A percentile compares a stretch with the other conserved stretches of the same genome.
Conservation (phyloP, 2,888 invertebrate genomes). For the Ischnus inquisitorius region DNA sequence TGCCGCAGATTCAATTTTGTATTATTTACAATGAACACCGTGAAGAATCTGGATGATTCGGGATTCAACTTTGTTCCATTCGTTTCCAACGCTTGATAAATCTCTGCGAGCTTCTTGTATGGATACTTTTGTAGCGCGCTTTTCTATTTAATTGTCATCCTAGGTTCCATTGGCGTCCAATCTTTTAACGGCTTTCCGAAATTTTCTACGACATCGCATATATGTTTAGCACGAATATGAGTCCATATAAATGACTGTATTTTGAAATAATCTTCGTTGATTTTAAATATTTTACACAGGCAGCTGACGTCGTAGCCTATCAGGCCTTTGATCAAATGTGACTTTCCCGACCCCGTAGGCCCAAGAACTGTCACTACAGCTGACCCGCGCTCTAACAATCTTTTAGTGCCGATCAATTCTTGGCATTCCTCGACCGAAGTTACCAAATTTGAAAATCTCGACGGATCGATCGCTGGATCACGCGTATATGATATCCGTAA, state of each 20-base stretch:
- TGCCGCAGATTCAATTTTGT: constrained; percentile 34
- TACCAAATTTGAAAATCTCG: neutral
- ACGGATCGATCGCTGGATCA: neutral
- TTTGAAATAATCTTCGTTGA: constrained; percentile 36
- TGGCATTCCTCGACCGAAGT: neutral
- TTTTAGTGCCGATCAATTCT: neutral
- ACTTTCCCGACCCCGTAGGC: constrained; percentile 37
- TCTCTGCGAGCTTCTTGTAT: constrained; percentile 33
- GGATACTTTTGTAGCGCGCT: constrained; percentile 33
- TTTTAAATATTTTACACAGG: no score
- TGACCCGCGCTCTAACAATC: constrained; percentile 14
- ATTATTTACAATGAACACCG: constrained; percentile 21
- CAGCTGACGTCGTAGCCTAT: constrained; percentile 38
- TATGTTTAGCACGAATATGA: constrained; percentile 23
- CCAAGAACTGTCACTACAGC: constrained; percentile 27
- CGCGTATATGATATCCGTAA: no score
- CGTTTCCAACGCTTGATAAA: constrained; percentile 31
- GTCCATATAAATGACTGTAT: constrained; percentile 35
- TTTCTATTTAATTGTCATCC: constrained; percentile 16
- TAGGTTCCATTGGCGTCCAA: constrained; percentile 27
- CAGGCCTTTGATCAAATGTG: constrained; percentile 32
- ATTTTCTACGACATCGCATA: constrained; percentile 33
- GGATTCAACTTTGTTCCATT: constrained; percentile 32
- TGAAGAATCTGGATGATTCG: constrained; percentile 35
- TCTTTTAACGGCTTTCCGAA: constrained; percentile 23